Percentiles rank a stretch among this genome's conserved stretches.
Evolutionary conservation across 1,140 invertebrate species (phyloP).

Genomic region (Nephila pilipes): DNA sequence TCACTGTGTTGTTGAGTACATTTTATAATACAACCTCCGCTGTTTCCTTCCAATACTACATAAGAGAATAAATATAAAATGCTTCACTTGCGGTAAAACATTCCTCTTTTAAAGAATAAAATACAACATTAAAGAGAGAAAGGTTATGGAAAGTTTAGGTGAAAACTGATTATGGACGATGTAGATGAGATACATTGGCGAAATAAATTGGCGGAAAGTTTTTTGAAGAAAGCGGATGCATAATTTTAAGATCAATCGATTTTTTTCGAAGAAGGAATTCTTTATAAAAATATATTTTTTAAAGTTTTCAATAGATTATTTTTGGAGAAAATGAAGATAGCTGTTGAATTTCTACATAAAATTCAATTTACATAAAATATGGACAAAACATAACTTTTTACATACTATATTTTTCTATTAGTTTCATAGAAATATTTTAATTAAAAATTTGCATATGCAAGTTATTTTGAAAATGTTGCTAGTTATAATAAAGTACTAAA

Average conservation of each 20-base stretch:
- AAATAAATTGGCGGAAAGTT: not conserved
- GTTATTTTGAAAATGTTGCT: no score
- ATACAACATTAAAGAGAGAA: not conserved
- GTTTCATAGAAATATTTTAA: no score
- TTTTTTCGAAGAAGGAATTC: not conserved
- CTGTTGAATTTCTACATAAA: no score
- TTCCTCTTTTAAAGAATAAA: not conserved
- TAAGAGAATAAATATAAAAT: not conserved
- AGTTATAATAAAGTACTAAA: no score
- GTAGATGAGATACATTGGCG: not conserved
- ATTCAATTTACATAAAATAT: no score
- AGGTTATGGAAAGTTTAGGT: not conserved
- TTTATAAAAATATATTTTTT: not conserved
- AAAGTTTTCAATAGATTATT: not conserved
- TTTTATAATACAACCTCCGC: not conserved
- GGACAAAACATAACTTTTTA: no score
- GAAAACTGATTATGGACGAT: not conserved
- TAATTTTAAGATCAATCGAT: constrained; percentile 2
- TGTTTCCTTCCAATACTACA: not conserved
- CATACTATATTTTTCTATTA: no score
- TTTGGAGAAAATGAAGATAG: not conserved
- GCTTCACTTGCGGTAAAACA: not conserved
- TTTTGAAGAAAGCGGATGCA: not conserved
- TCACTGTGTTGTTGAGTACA: not conserved
- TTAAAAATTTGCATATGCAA: no score